Base-by-base conservation (phyloP, 2,113 vertebrate genomes). In the Sceloporus tristichus region DNA sequence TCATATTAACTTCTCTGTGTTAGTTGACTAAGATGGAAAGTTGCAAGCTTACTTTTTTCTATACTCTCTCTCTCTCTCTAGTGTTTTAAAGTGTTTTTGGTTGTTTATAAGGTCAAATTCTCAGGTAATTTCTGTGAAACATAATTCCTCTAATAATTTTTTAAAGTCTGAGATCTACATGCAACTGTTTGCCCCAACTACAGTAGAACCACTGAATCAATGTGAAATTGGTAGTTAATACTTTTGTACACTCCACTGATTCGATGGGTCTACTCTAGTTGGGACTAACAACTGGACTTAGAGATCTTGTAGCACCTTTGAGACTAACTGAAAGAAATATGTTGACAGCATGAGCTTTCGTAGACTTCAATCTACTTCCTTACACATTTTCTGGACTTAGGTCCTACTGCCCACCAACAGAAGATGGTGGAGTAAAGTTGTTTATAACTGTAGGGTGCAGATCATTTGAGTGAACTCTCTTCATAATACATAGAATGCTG, bases 31-130 rank as follows among this genome's bases (percentile, higher is more conserved):
- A 8, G 11, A 29, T 66, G 16, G 62, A 88, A 68, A 13, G 13
- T 27, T 84, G 74, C n/a, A 77, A 23, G 8, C 21, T 27, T 59
- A 38, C 11, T 85, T 87, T 86, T 42, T 86, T 48, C 42, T 48
- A 48, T 48, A 48, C 42, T 48, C 42, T 48, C 42, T 34, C 34
- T 34, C 34, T 34, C 34, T 34, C 34, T 34, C 6, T 6, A 48
- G 42, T 48, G 42, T 66, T 66, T 66, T 21, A 74, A 4, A 38
- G 5, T 38, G 18, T 11, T 42, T 62, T 76, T 42, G 75, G 19
- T 23, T 25, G 2, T 1, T 42, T 42, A 18, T 10, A 21, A 76
- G 7, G 75, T 2, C 18, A 76, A 76, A 76, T 19, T 76, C 40
- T 21, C 38, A 76, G 8, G 19, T 40, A 42, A 76, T 14, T 42